phyloP scores from a whole-genome alignment of 2,113 vertebrate genomes.

The Silurus meridionalis region DNA sequence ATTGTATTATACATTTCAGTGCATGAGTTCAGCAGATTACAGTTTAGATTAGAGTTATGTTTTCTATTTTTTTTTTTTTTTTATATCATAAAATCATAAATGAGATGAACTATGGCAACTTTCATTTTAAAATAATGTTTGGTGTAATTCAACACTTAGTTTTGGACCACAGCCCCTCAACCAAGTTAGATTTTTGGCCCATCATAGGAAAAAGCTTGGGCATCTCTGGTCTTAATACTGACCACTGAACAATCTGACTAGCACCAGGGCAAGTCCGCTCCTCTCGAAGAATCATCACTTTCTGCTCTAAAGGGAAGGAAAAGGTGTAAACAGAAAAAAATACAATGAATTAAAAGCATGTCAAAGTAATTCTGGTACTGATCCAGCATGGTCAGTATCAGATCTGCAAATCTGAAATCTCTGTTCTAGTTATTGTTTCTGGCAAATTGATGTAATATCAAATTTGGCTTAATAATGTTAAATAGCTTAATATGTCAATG shows the following conservation, averaged over 20 bases:
- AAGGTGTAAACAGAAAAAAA: not conserved
- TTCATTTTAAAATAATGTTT: no score
- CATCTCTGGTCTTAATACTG: not conserved
- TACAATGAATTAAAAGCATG: not conserved
- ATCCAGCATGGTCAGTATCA: not conserved
- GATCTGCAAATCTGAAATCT: conserved; percentile 1
- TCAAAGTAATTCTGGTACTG: not conserved
- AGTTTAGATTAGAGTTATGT: no score
- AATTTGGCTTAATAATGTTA: not conserved
- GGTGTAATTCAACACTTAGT: no score
- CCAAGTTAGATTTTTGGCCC: no score
- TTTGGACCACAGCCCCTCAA: no score
- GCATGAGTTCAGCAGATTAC: no score
- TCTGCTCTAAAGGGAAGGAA: conserved; percentile 76
- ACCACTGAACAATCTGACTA: conserved; percentile 90
- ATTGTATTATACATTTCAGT: no score
- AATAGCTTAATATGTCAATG: not conserved
- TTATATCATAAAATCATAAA: no score
- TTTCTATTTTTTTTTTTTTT: no score
- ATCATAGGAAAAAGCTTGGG: no score
- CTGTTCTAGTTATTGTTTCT: not conserved
- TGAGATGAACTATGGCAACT: no score
- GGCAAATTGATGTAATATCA: not conserved
- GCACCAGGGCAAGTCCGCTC: conserved; percentile 86
- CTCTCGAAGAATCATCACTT: conserved; percentile 88